Conservation (phyloP, 2,797 vertebrate genomes). For the Sardinella longiceps region DNA sequence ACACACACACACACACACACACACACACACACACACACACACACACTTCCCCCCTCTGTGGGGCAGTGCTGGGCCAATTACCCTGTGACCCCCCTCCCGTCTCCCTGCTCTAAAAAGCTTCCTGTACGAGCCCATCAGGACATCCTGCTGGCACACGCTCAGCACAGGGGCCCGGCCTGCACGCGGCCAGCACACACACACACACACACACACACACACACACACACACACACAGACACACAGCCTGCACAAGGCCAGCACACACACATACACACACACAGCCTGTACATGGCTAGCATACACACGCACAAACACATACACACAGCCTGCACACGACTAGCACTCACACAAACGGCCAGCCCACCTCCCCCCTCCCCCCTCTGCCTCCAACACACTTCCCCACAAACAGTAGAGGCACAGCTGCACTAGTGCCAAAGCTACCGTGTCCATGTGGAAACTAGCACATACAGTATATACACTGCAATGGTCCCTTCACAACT, state of each 20-base stretch:
- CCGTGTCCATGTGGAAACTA: background rate
- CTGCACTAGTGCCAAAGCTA: background rate
- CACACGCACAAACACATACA: too few relatives aligned
- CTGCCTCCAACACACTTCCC: too few relatives aligned
- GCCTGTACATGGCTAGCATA: too few relatives aligned
- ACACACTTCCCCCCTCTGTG: background rate
- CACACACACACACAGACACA: background rate
- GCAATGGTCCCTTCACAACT: too few relatives aligned
- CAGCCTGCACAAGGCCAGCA: too few relatives aligned
- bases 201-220: background rate
- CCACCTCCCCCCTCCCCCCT: too few relatives aligned
- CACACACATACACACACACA: too few relatives aligned
- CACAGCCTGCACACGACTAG: too few relatives aligned
- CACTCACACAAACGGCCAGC: too few relatives aligned
- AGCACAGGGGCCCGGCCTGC: background rate
- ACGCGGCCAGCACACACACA: background rate
- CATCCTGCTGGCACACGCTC: slow-evolving; percentile 71
- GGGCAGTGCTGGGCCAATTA: slow-evolving; percentile 62
- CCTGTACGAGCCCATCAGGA: slow-evolving; percentile 85
- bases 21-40: background rate
- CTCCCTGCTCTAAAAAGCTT: slow-evolving; percentile 78
- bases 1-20: background rate
- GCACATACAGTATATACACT: background rate
- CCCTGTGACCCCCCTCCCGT: slow-evolving; percentile 71
- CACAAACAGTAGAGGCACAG: background rate